Base-by-base conservation (phyloP, 2,113 vertebrate genomes). In the Reinhardtius hippoglossoides region DNA sequence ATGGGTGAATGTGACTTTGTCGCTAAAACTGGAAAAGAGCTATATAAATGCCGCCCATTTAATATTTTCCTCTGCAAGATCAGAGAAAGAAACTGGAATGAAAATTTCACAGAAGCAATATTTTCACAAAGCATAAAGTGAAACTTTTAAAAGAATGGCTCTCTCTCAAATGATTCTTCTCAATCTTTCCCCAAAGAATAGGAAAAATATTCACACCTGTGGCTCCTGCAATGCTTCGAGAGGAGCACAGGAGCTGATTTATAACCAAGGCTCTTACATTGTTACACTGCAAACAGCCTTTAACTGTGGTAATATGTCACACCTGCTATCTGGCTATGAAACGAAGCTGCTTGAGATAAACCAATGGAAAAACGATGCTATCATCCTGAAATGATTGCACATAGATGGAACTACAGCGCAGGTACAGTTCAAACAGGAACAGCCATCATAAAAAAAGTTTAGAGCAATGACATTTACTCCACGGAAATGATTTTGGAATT, bases 241-340 rank as follows among this genome's bases (percentile, higher is more conserved):
- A 18, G 5, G 44, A 18, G 44, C 44, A 48, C 2, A 48, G 44
- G 14, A 6, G 44, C 44, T 18, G 50, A 54, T 54, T 84, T 67
- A 76, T 81, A 67, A 74, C 46, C 50, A 20, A 26, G 24, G 55
- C 37, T 54, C 50, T 20, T 1, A 54, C 18, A 54, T 54, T 65
- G 42, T 81, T 87, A 75, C 12, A 71, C 27, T 57, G 48, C 60
- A 78, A 37, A 73, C 59, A 72, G 63, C 23, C 35, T 77, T 75
- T 55, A 69, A 76, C 77, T 56, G 27, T 18, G 16, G 44, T 50
- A 62, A 79, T 83, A 26, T 60, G 42, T 74, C 64, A 70, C 40
- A 71, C 35, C 60, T 76, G 62, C 56, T 52, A 20, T 80, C 42
- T 26, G 21, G 35, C 59, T 37, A n/a, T 54, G 50, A 50, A 20